Conservation (phyloP, 2,113 vertebrate species). For the Hemicordylus capensis region DNA sequence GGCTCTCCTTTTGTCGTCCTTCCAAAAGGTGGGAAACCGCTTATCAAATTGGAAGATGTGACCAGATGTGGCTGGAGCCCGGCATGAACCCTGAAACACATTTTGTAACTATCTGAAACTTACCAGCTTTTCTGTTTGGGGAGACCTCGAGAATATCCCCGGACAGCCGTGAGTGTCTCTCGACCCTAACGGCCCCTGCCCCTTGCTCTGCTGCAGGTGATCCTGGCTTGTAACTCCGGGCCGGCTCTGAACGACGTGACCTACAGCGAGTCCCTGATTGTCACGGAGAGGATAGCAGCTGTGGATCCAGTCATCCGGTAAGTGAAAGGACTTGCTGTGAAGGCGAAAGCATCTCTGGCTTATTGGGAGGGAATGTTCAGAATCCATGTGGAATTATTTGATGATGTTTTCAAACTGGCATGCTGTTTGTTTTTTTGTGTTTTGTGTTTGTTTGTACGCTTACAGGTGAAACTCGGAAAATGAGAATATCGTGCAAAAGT, state of each 20-base stretch:
- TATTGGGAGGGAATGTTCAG: neutral
- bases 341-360: neutral
- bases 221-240: conserved; percentile 95
- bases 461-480: no score
- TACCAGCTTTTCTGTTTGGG: neutral
- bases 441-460: no score
- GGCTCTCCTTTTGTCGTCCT: neutral
- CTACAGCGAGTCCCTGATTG: conserved; percentile 89
- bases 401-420: no score
- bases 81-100: neutral
- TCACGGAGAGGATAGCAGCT: conserved; percentile 88
- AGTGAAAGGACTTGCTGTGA: conserved; percentile 42
- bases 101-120: neutral
- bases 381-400: no score
- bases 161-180: no score
- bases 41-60: neutral
- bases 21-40: neutral
- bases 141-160: no score
- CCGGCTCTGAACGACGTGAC: conserved; percentile 96
- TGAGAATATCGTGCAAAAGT: no score
- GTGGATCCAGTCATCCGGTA: conserved; percentile 92
- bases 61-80: neutral
- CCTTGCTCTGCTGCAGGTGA: conserved; percentile 78
- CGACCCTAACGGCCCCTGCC: neutral
- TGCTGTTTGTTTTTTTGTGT: no score